These are phyloP conservation scores for Eriosoma lanigerum DNA, from an alignment of 1,140 invertebrate species.

Conservation along the genomic window DNA sequence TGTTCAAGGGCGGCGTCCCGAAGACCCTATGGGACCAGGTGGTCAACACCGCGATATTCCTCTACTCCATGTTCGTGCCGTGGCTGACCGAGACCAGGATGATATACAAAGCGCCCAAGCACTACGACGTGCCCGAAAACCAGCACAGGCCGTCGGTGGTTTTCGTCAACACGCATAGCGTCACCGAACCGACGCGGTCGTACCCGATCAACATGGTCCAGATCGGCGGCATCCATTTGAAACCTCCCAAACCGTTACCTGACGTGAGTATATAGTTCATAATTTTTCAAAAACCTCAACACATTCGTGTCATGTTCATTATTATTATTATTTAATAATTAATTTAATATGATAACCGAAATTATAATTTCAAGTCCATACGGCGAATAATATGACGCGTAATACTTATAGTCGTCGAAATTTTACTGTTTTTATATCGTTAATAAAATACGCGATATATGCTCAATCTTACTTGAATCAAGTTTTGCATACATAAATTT, in stretches of 20 bases:
- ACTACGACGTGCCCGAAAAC: not conserved
- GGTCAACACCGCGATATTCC: slow-evolving; percentile 6
- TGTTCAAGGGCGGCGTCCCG: slow-evolving; percentile 37
- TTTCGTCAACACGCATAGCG: slow-evolving; percentile 64
- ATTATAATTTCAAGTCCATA: too few relatives aligned
- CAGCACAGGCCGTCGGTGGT: slow-evolving; percentile 62
- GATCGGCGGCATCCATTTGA: slow-evolving; percentile 58
- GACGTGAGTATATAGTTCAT: slow-evolving; percentile 45
- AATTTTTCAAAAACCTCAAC: too few relatives aligned
- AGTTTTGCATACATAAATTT: too few relatives aligned
- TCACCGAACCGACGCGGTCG: slow-evolving; percentile 60
- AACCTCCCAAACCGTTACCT: slow-evolving; percentile 53
- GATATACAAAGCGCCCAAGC: slow-evolving; percentile 45
- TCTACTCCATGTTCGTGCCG: not conserved
- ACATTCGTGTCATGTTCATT: too few relatives aligned
- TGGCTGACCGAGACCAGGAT: slow-evolving; percentile 3
- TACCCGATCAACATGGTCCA: slow-evolving; percentile 58
- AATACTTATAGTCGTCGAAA: too few relatives aligned
- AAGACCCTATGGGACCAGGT: slow-evolving; percentile 46
- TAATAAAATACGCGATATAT: too few relatives aligned
- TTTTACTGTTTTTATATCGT: too few relatives aligned
- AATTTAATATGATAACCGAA: too few relatives aligned
- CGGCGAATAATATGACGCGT: too few relatives aligned
- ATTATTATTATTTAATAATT: too few relatives aligned
- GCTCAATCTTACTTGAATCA: too few relatives aligned